These are phyloP conservation scores for Neuroscelio doddi DNA, from an alignment of 2,888 invertebrate genomes.

Conservation along the genomic window DNA sequence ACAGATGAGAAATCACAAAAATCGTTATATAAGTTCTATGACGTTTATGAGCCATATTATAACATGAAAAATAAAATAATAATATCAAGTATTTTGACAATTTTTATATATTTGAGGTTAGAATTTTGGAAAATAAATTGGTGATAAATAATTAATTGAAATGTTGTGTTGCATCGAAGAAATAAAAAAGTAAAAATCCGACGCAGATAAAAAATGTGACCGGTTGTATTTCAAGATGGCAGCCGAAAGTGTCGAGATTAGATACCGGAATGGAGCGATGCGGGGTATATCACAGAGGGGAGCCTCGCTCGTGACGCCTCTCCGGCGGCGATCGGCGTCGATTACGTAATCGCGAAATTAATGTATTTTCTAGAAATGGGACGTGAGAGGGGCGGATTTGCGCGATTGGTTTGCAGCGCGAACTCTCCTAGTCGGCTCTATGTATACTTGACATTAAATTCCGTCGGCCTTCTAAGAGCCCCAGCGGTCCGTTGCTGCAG, in stretches of 20 bases:
- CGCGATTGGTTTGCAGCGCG: slow-evolving; percentile 51
- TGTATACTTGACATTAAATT: slow-evolving; percentile 71
- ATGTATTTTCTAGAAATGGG: slow-evolving; percentile 45
- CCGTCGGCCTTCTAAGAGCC: slow-evolving; percentile 64
- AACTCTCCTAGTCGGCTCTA: slow-evolving; percentile 59
- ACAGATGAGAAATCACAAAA: slow-evolving; percentile 32
- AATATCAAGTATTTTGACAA: too few relatives aligned
- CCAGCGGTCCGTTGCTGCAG: slow-evolving; percentile 24
- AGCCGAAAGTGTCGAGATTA: slow-evolving; percentile 66
- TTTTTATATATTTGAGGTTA: too few relatives aligned
- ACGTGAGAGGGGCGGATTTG: slow-evolving; percentile 45
- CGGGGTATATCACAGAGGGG: slow-evolving; percentile 51
- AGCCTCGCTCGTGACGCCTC: slow-evolving; percentile 53
- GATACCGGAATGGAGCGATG: slow-evolving; percentile 56
- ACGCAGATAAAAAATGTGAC: slow-evolving; percentile 19
- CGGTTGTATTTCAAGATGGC: slow-evolving; percentile 65
- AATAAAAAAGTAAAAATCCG: too few relatives aligned
- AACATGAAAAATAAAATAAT: too few relatives aligned
- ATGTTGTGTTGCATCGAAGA: too few relatives aligned
- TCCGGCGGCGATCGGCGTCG: slow-evolving; percentile 33
- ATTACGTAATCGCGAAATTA: slow-evolving; percentile 47
- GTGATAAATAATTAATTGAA: too few relatives aligned
- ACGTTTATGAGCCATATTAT: slow-evolving; percentile 40
- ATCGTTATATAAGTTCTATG: slow-evolving; percentile 39
- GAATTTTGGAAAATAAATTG: too few relatives aligned